These are phyloP conservation scores for Alligator sinensis DNA, from an alignment of 2,113 vertebrate species.

Conservation along the genomic window DNA sequence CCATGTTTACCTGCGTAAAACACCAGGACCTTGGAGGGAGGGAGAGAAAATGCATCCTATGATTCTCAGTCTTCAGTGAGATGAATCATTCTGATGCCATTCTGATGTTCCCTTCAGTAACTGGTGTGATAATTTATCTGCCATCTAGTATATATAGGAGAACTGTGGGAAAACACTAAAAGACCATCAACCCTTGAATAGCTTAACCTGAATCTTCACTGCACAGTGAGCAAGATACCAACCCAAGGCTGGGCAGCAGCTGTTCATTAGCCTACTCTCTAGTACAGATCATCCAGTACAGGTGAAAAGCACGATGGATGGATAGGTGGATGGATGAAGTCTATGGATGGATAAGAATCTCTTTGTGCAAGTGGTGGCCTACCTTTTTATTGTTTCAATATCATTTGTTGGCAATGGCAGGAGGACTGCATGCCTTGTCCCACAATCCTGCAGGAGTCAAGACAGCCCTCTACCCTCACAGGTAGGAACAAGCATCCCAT, in stretches of 20 bases:
- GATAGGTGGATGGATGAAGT: background rate
- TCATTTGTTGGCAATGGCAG: too few relatives aligned
- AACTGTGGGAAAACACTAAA: background rate
- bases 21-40: background rate
- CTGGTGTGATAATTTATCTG: background rate
- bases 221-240: background rate
- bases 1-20: background rate
- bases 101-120: background rate
- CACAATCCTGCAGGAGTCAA: too few relatives aligned
- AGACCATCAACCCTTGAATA: background rate
- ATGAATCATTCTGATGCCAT: background rate
- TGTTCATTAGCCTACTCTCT: too few relatives aligned
- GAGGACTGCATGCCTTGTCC: too few relatives aligned
- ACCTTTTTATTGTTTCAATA: too few relatives aligned
- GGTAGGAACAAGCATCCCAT: too few relatives aligned
- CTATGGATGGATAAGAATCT: too few relatives aligned
- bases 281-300: background rate
- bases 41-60: background rate
- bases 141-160: background rate
- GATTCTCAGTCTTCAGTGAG: background rate
- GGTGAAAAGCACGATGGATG: background rate
- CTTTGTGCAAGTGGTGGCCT: too few relatives aligned
- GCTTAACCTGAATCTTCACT: background rate
- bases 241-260: background rate
- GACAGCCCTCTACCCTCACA: too few relatives aligned